phyloP scores from a whole-genome alignment of 1,140 invertebrate species.

The Mesaphorura yosii region DNA sequence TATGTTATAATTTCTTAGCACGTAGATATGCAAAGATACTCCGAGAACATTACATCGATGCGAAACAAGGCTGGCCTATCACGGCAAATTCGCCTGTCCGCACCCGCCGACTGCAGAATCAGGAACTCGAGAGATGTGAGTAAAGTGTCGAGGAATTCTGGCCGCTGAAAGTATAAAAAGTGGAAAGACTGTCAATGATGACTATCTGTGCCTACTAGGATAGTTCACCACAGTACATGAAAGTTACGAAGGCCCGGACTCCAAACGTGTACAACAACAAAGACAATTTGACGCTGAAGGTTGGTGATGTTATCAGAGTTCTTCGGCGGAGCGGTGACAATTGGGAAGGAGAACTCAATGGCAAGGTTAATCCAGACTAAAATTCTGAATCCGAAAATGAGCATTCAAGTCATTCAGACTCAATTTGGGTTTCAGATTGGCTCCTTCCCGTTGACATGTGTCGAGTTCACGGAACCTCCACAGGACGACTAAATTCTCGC shows the following conservation, averaged over 20 bases:
- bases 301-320: slow-evolving; percentile 23
- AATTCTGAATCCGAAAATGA: not conserved
- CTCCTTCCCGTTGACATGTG: slow-evolving; percentile 16
- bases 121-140: not conserved
- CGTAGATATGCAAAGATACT: slow-evolving; percentile 1
- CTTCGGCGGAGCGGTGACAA: slow-evolving; percentile 7
- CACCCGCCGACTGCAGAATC: slow-evolving; percentile 2
- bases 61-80: not conserved
- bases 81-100: slow-evolving; percentile 2
- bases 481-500: not conserved
- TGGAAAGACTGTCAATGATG: not conserved
- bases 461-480: slow-evolving; percentile 8
- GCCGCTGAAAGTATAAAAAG: not conserved
- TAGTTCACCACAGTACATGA: slow-evolving; percentile 7
- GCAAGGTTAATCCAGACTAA: slow-evolving; percentile 12
- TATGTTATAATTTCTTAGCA: not conserved
- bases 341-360: slow-evolving; percentile 20
- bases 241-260: slow-evolving; percentile 14
- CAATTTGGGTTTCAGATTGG: slow-evolving; percentile 7
- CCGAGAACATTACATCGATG: slow-evolving; percentile 1
- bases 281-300: slow-evolving; percentile 7
- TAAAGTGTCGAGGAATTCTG: not conserved
- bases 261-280: slow-evolving; percentile 13
- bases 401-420: not conserved
- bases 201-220: slow-evolving; percentile 4